These are phyloP conservation scores for Entomobrya proxima DNA, from an alignment of 2,888 invertebrate genomes.

Conservation along the genomic window DNA sequence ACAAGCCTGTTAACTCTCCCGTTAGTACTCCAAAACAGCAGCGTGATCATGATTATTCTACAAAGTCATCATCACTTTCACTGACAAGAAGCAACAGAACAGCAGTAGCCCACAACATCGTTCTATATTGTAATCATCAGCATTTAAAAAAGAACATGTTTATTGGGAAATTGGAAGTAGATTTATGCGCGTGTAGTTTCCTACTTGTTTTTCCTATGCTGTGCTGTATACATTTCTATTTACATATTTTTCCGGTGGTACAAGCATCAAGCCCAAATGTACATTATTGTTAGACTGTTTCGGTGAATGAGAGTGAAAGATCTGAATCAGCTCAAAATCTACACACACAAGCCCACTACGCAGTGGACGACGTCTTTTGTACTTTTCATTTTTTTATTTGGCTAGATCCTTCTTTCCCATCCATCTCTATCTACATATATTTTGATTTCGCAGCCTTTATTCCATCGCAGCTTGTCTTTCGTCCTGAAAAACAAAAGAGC, in stretches of 20 bases:
- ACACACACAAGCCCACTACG: too few species aligned
- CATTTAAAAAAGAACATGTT: not conserved
- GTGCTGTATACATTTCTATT: not conserved
- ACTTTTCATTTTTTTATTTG: too few species aligned
- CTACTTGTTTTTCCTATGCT: not conserved
- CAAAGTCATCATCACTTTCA: not conserved
- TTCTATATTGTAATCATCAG: not conserved
- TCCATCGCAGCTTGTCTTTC: not conserved
- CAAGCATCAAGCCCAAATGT: not conserved
- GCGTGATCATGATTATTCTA: not conserved
- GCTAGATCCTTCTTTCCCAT: too few species aligned
- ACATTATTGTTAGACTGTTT: not conserved
- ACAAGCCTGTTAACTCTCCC: not conserved
- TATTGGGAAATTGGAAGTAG: conserved; percentile 7
- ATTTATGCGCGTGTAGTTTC: not conserved
- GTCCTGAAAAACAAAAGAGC: conserved; percentile 35
- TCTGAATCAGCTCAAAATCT: not conserved
- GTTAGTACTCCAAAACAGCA: not conserved
- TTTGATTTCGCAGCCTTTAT: not conserved
- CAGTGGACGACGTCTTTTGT: too few species aligned
- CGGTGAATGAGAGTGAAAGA: too few species aligned
- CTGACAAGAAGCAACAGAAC: not conserved
- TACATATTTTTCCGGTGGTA: not conserved
- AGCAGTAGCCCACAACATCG: not conserved
- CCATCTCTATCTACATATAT: not conserved